Base-by-base conservation (phyloP, 2,888 invertebrate species). In the Odontocolon sp. region DNA sequence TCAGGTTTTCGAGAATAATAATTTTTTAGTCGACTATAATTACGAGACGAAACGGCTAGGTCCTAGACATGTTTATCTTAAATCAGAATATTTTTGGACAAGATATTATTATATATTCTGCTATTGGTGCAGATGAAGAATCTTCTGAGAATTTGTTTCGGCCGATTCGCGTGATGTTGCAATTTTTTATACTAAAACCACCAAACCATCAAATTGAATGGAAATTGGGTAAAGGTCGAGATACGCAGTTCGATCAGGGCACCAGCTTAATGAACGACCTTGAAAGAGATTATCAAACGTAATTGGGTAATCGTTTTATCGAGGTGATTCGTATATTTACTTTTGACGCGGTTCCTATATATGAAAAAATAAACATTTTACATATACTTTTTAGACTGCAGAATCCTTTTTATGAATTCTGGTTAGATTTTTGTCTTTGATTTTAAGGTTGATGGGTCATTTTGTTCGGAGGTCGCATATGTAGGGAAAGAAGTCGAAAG, bases 251-350 rank as follows among this genome's bases (percentile, higher is more conserved):
- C 56, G 14, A 57, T 40, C 57, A 11, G 5, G 38, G 9, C n/a
- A 52, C 16, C 16, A 23, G 38, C 11, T 33, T 47, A 28, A 63
- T 33, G 33, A 8, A n/a, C 18, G 23, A n/a, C 45, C 47, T 47
- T 45, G 47, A 63, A 63, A 38, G 66, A 40, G 54, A 54, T 18
- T 54, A 66, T 66, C 42, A 31, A 42, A 11, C 54, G 54, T 5
- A 18, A 28, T 66, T 54, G 66, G 54, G 28, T 42, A 66, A 54
- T 66, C 28, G 21, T 38, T 33, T 21, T 8, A 2, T 28, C 21
- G 21, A 6, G 18, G 16, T 31, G 3, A 28, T 64, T 18, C 18
- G 28, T 16, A 66, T 36, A 26, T 9, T 8, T 52, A 14, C 26
- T 9, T 54, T 9, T 45, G 8, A 9, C 0, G 26, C 2, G 4